Conservation (phyloP, 2,113 vertebrate genomes). For the Sylvicapra grimmia region DNA sequence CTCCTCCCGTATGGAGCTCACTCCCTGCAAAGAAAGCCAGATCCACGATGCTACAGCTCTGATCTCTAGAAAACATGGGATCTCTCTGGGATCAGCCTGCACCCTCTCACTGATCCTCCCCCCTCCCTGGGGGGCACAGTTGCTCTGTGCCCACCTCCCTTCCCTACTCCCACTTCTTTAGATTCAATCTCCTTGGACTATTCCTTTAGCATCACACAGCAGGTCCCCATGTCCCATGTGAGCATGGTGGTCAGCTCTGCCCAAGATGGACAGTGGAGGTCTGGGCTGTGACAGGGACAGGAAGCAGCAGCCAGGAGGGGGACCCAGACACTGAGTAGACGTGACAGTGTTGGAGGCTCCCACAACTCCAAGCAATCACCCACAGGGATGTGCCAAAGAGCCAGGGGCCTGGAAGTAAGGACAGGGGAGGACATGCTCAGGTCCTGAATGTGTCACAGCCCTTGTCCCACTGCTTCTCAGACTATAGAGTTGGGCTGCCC, state of each 20-base stretch:
- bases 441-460: background rate
- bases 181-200: background rate
- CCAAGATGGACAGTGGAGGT: accelerated
- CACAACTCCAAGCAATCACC: accelerated
- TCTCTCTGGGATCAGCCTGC: background rate
- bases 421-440: background rate
- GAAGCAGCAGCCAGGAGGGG: background rate
- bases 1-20: accelerated
- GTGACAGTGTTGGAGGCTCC: too few relatives aligned
- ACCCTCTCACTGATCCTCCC: background rate
- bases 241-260: background rate
- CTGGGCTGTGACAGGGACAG: background rate
- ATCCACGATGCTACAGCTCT: background rate
- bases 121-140: background rate
- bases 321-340: background rate
- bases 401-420: background rate
- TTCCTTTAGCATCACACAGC: background rate
- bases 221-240: background rate
- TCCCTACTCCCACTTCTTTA: background rate
- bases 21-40: background rate
- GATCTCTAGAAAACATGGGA: background rate
- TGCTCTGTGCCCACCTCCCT: background rate
- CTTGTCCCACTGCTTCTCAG: background rate
- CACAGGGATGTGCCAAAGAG: background rate
- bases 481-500: background rate